These are phyloP conservation scores for Hippasteria phrygiana DNA, from an alignment of 53 echinoderm and acorn worm species.

Conservation along the genomic window DNA sequence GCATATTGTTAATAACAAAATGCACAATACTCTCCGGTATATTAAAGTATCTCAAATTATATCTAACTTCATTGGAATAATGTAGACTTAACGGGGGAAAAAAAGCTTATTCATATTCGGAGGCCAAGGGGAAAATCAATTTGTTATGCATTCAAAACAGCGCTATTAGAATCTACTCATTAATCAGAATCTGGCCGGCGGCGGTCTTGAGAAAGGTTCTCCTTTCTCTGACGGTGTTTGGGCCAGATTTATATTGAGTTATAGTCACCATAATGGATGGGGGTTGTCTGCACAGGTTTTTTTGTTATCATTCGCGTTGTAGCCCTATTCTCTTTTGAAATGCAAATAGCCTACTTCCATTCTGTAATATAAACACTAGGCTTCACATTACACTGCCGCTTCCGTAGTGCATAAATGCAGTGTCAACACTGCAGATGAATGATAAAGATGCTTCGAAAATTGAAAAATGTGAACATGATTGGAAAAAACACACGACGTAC, in stretches of 20 bases:
- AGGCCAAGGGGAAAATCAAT: background rate
- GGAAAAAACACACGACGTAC: too few species aligned
- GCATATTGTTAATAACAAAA: background rate
- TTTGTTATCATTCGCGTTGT: background rate
- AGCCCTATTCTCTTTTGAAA: background rate
- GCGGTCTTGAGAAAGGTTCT: background rate
- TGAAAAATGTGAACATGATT: too few species aligned
- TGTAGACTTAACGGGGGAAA: too few species aligned
- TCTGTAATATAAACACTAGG: background rate
- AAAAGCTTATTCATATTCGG: background rate
- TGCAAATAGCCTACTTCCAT: background rate
- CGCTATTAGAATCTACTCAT: background rate
- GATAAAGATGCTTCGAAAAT: background rate
- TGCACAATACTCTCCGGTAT: background rate
- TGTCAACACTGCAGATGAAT: background rate
- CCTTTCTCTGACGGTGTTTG: background rate
- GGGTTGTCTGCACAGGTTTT: background rate
- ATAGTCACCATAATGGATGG: background rate
- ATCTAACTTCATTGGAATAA: too few species aligned
- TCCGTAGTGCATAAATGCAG: background rate
- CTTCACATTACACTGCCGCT: background rate
- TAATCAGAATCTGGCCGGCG: constrained; percentile 2
- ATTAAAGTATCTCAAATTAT: too few species aligned
- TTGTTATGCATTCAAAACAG: constrained; percentile 1
- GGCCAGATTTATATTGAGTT: background rate